Evolutionary conservation across 2,797 vertebrate genomes (phyloP).

Genomic region (Sebastes matsubarae): DNA sequence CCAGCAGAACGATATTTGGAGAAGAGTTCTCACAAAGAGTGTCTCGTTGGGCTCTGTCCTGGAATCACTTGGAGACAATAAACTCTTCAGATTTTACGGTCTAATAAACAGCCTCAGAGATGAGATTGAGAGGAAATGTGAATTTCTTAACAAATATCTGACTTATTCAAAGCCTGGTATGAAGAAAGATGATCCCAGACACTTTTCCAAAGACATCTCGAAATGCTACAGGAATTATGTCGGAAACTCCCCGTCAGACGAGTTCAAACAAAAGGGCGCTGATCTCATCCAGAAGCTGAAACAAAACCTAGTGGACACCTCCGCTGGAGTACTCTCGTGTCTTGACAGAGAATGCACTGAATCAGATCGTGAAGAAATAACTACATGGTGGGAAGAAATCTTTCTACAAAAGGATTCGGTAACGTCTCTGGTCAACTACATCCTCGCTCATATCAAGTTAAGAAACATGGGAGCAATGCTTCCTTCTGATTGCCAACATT

Average conservation of each 20-base stretch:
- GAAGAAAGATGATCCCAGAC: background rate
- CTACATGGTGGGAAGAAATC: slow-evolving; percentile 8
- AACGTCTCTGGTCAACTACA: rapidly evolving
- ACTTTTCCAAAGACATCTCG: rapidly evolving
- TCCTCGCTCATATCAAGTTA: slow-evolving; percentile 3
- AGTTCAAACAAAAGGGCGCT: background rate
- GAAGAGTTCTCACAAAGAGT: background rate
- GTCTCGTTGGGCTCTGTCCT: background rate
- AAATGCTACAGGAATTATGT: background rate
- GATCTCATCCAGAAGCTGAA: slow-evolving; percentile 2
- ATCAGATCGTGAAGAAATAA: background rate
- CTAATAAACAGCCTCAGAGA: slow-evolving; percentile 1
- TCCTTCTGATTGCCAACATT: background rate
- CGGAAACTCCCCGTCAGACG: background rate
- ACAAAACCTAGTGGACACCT: rapidly evolving
- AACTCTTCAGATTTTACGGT: background rate
- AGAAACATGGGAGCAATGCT: background rate
- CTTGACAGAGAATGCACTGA: background rate
- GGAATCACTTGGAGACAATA: background rate
- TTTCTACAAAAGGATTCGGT: background rate
- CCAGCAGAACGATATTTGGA: background rate
- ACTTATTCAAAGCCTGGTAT: slow-evolving; percentile 20
- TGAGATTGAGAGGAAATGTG: background rate
- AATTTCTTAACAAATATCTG: background rate
- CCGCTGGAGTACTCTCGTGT: background rate